Conservation (phyloP, 1,140 invertebrate species). For the Eumaeus atala region DNA sequence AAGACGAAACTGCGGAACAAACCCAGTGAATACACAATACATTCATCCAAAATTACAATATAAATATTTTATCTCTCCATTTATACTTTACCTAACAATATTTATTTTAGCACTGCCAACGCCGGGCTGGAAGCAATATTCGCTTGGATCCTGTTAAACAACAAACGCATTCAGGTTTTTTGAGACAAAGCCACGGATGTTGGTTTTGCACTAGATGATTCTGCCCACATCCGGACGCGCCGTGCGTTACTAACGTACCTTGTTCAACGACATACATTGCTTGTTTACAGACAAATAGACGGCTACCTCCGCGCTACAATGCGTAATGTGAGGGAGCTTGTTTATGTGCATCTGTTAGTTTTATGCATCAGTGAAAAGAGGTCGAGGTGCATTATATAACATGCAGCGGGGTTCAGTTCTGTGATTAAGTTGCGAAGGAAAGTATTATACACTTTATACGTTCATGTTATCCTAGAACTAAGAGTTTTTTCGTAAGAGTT, state of each 20-base stretch:
- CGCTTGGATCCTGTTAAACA: not conserved
- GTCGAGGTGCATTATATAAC: slow-evolving; percentile 1
- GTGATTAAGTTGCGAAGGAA: not conserved
- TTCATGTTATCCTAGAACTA: not conserved
- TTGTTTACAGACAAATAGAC: not conserved
- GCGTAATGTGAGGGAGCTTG: not conserved
- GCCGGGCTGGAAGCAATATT: too few species aligned
- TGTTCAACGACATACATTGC: not conserved
- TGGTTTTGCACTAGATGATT: slow-evolving; percentile 11
- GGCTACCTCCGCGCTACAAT: not conserved
- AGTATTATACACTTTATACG: slow-evolving; percentile 1
- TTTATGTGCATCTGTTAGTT: not conserved
- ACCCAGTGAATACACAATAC: too few species aligned
- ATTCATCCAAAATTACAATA: too few species aligned
- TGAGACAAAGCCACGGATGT: slow-evolving; percentile 12
- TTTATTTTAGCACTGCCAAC: too few species aligned
- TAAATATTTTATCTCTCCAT: too few species aligned
- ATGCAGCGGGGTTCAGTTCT: not conserved
- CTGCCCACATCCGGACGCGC: not conserved
- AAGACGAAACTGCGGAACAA: too few species aligned
- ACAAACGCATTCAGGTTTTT: slow-evolving; percentile 5
- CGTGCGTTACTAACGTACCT: not conserved
- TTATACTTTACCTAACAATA: too few species aligned
- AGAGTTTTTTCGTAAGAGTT: too few species aligned
- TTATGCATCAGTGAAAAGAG: slow-evolving; percentile 2